Percentiles rank a stretch among this genome's conserved stretches.
phyloP scores from a whole-genome alignment of 1,140 invertebrate species.

The Cheumatopsyche charites region DNA sequence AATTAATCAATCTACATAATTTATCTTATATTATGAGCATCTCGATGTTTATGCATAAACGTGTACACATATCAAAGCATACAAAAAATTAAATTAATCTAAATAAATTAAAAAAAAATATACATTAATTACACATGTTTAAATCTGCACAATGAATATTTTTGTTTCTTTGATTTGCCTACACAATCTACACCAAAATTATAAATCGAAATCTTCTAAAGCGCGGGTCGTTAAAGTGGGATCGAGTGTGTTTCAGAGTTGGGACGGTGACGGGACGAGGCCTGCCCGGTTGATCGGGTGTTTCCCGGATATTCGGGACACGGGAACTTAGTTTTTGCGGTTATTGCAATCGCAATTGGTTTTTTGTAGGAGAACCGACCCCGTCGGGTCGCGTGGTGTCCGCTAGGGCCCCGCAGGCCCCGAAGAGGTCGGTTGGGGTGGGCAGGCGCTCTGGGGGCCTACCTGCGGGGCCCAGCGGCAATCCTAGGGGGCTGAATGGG shows the following conservation, averaged over 20 bases:
- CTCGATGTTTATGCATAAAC: not conserved
- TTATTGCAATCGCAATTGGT: too few species aligned
- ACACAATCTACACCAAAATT: too few species aligned
- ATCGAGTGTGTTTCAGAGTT: too few species aligned
- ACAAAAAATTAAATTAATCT: not conserved
- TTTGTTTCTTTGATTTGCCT: too few species aligned
- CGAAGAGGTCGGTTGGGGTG: conserved; percentile 53
- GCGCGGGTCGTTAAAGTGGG: too few species aligned
- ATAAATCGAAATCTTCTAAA: too few species aligned
- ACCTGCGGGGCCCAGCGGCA: conserved; percentile 80
- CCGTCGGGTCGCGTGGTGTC: conserved; percentile 56
- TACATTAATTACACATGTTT: too few species aligned
- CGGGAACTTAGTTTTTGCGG: too few species aligned
- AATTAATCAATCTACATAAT: too few species aligned
- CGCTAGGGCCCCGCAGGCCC: conserved; percentile 51
- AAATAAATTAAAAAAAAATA: too few species aligned
- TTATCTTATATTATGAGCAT: too few species aligned
- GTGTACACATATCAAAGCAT: conserved; percentile 22
- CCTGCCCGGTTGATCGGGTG: conserved; percentile 41
- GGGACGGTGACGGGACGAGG: conserved; percentile 47
- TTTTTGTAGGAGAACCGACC: conserved; percentile 54
- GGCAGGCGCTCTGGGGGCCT: conserved; percentile 56
- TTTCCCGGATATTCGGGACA: not conserved
- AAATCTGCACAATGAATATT: too few species aligned
- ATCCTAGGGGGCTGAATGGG: conserved; percentile 80